These are phyloP conservation scores for Cancer borealis DNA, from an alignment of 2,888 invertebrate species.

Conservation along the genomic window DNA sequence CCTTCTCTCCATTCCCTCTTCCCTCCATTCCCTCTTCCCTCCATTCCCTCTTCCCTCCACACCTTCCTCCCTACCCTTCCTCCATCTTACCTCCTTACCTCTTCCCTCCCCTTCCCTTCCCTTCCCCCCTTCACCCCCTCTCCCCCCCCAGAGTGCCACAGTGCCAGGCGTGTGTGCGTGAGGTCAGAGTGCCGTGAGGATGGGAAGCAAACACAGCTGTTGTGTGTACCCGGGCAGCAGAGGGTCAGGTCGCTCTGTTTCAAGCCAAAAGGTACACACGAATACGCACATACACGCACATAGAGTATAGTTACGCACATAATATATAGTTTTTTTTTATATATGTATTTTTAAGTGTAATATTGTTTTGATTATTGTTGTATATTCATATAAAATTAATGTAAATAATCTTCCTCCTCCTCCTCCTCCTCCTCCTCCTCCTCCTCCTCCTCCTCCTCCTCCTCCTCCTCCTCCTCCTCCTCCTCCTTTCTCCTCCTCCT, in stretches of 20 bases:
- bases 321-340: no score
- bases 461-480: not conserved
- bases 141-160: not conserved
- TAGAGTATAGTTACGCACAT: no score
- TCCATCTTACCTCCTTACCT: not conserved
- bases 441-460: not conserved
- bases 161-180: not conserved
- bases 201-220: constrained; percentile 91
- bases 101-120: not conserved
- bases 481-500: not conserved
- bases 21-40: not conserved
- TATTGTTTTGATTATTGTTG: no score
- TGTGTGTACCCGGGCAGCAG: constrained; percentile 83
- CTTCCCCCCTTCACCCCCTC: not conserved
- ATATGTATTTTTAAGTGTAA: not conserved
- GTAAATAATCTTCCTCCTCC: not conserved
- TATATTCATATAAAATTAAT: no score
- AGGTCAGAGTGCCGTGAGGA: constrained; percentile 79
- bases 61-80: not conserved
- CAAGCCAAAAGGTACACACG: constrained; percentile 65
- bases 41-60: not conserved
- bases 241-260: constrained; percentile 71
- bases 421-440: not conserved
- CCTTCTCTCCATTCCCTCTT: no score
- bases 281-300: not conserved